Evolutionary conservation across 1,140 invertebrate genomes (phyloP).

Genomic region (Macrobrachium rosenbergii): DNA sequence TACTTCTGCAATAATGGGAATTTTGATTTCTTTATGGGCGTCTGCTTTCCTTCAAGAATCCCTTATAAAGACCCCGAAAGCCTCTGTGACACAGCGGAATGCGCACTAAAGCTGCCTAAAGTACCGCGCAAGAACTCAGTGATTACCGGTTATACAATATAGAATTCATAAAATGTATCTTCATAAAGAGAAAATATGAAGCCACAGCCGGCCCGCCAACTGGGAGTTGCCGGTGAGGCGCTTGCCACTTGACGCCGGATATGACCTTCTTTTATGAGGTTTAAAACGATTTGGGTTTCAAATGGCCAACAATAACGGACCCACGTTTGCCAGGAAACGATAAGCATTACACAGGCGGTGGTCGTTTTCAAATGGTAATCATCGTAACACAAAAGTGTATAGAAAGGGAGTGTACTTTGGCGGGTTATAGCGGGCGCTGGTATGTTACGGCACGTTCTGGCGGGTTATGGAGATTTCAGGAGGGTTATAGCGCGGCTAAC

Average conservation of each 20-base stretch:
- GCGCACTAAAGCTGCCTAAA: background rate
- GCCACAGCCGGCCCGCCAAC: slow-evolving; percentile 14
- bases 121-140: background rate
- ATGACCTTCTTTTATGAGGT: slow-evolving; percentile 42
- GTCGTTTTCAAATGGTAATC: slow-evolving; percentile 45
- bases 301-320: slow-evolving; percentile 40
- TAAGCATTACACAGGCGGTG: slow-evolving; percentile 52
- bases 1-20: no score
- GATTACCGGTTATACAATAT: background rate
- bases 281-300: slow-evolving; percentile 49
- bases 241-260: slow-evolving; percentile 32
- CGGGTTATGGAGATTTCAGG: background rate
- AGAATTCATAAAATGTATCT: slow-evolving; percentile 15
- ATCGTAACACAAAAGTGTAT: slow-evolving; percentile 35
- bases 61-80: no score
- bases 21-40: no score
- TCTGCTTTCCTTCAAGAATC: no score
- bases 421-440: slow-evolving; percentile 11
- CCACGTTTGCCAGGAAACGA: slow-evolving; percentile 44
- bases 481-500: slow-evolving; percentile 20
- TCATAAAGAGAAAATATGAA: slow-evolving; percentile 26
- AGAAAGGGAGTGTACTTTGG: slow-evolving; percentile 16
- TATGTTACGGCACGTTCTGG: no score
- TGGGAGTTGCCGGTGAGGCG: slow-evolving; percentile 30
- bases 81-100: background rate